Percentiles rank a stretch among this genome's conserved stretches.
Evolutionary conservation across 2,888 invertebrate species (phyloP).

Genomic region (Copidosoma aretas): DNA sequence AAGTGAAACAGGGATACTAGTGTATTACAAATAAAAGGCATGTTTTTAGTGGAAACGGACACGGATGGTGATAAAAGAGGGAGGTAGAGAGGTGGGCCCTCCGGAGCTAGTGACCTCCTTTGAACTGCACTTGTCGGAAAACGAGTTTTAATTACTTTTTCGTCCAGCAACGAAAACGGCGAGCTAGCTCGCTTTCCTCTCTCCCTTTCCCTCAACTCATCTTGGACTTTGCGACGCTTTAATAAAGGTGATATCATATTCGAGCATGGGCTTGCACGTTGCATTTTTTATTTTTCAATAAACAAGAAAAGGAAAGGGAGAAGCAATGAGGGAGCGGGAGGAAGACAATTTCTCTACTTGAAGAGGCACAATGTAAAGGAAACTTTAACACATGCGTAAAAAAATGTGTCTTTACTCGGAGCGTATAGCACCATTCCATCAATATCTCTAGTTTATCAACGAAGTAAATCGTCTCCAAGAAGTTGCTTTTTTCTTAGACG

Average conservation of each 20-base stretch:
- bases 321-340: no score
- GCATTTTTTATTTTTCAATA: no score
- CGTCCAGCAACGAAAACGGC: background rate
- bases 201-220: background rate
- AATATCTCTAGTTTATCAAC: conserved; percentile 58
- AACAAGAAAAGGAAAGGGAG: no score
- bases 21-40: background rate
- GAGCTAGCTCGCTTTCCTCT: background rate
- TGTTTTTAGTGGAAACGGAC: background rate
- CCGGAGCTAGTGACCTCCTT: conserved; percentile 22
- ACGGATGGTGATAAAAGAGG: background rate
- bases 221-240: background rate
- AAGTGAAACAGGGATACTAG: conserved; percentile 17
- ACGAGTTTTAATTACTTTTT: conserved; percentile 37
- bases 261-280: no score
- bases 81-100: background rate
- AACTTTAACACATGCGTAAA: no score
- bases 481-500: conserved; percentile 54
- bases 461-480: conserved; percentile 58
- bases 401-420: no score
- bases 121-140: conserved; percentile 23
- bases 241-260: no score
- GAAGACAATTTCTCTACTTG: no score
- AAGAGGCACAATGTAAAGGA: no score
- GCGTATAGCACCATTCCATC: conserved; percentile 49